Percentiles rank a stretch among this genome's conserved stretches.
These are phyloP conservation scores for Pristis pectinata DNA, from an alignment of 2,797 vertebrate genomes.

Conservation along the genomic window DNA sequence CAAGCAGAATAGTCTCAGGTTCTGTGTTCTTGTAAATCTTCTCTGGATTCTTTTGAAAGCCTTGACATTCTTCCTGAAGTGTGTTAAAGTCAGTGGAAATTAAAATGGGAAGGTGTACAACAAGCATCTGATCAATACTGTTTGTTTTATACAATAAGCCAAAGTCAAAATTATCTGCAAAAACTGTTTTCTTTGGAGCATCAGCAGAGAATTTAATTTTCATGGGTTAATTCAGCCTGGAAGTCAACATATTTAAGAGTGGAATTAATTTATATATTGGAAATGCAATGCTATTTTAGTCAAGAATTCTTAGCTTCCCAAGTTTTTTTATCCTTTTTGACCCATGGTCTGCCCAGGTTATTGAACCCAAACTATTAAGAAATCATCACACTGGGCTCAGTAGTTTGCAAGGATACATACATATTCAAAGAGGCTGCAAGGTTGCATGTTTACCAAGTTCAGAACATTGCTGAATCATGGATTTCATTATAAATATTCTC, in stretches of 20 bases:
- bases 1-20: background rate
- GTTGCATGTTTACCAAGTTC: background rate
- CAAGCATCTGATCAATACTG: background rate
- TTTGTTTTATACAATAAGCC: background rate
- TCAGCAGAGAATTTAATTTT: background rate
- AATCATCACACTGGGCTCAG: background rate
- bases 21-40: background rate
- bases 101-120: background rate
- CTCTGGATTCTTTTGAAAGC: background rate
- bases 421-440: background rate
- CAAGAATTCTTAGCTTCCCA: background rate
- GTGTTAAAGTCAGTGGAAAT: background rate
- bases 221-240: background rate
- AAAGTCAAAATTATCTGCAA: background rate
- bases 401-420: background rate
- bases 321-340: background rate
- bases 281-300: background rate
- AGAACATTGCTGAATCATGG: background rate
- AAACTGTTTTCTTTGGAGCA: background rate
- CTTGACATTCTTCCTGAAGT: background rate
- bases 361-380: constrained; percentile 17
- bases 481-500: constrained; percentile 11
- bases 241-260: background rate
- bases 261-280: background rate
- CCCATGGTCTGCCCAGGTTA: background rate